These are phyloP conservation scores for Paradisaea rubra DNA, from an alignment of 2,113 vertebrate species.

Conservation along the genomic window DNA sequence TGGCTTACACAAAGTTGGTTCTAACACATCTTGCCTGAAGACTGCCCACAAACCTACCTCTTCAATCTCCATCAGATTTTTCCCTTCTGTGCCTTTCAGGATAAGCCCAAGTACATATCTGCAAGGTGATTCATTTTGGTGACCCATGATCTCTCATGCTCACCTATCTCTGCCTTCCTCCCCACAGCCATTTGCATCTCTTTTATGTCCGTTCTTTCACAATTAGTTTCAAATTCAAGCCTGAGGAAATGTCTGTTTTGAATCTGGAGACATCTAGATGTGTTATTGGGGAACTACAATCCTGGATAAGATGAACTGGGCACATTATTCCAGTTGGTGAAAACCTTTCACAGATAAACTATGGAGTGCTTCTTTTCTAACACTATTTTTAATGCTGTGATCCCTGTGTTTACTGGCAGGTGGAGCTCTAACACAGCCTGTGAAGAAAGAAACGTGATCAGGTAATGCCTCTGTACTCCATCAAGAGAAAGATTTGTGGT, in stretches of 20 bases:
- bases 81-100: accelerated
- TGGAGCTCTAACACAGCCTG: constrained; percentile 41
- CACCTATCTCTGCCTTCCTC: not conserved
- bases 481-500: not conserved
- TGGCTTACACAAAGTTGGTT: not conserved
- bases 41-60: not conserved
- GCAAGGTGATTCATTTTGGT: not conserved
- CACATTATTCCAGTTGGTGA: not conserved
- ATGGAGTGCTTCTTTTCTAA: not conserved
- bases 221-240: not conserved
- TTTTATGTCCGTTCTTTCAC: not conserved
- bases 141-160: not conserved
- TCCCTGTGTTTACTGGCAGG: constrained; percentile 24
- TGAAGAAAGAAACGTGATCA: not conserved
- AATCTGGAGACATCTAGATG: not conserved
- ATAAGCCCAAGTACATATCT: not conserved
- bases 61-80: not conserved
- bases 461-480: not conserved
- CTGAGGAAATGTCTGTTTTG: not conserved
- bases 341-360: not conserved
- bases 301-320: not conserved
- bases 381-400: not conserved
- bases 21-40: not conserved
- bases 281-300: not conserved
- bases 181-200: not conserved